Evolutionary conservation across 92 coral and sea anemone genomes (phyloP), one percentile per base, ranked within the genome.

Genomic region (Epizoanthus stellaris): DNA sequence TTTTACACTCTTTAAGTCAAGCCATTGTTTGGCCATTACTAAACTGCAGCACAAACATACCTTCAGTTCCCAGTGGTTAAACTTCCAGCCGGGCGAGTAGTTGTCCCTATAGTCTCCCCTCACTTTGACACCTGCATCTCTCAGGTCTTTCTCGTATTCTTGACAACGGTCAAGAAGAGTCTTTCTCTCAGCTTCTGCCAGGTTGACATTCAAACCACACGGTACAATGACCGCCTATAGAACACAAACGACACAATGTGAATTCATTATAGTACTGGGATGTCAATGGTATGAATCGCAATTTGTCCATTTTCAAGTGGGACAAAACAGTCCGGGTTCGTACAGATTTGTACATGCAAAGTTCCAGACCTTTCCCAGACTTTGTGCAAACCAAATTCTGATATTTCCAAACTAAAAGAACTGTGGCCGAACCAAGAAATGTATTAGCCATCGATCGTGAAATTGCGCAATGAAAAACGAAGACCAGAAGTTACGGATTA

Each of bases 41-140:
- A 30, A 30, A 30, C 36, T 30, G 56, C 7, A 45, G 3, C 38
- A 0, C 54, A 67, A 15, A 8, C 38, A 66, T 82, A 96, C 99
- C 98, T 94, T 96, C 1, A 96, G 90, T 85, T 96, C 99, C 99
- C 99, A 96, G 88, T 96, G 99, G 81, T 96, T 91, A 82, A 96
- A 96, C 73, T 96, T 96, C 98, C 99, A 96, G 49, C 99, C 99
- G 1, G 99, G 99, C 0, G 99, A 96, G 80, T 96, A 94, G 82
- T 96, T 94, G 4, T 92, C 99, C 21, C 96, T 90, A 87, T 82
- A 92, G 71, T 96, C 99, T 39, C 95, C 95, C 70, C 68, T 92
- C 21, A 88, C 96, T 86, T 93, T 86, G 40, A 96, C 68, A 7
- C 97, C 95, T 71, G 94, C 94, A 42, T 82, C 88, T 49, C 67